Evolutionary conservation across 1,140 invertebrate genomes (phyloP).

Genomic region (Cotesia chilonis): DNA sequence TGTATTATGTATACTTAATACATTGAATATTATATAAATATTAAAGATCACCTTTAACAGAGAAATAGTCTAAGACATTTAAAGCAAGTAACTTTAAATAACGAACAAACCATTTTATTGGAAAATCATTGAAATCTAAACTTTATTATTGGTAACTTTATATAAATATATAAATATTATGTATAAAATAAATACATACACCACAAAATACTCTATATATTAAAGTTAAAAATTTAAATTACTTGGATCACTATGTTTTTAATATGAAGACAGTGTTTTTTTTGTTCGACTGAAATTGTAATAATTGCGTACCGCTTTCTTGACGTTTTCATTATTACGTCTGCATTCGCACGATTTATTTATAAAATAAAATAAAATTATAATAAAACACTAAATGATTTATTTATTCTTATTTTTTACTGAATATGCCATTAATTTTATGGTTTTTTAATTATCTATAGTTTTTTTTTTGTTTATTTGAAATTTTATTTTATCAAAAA

Average conservation of each 20-base stretch:
- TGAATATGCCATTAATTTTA: too few relatives aligned
- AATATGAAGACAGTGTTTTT: constrained; percentile 50
- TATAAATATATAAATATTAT: constrained; percentile 48
- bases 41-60: constrained; percentile 48
- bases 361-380: constrained; percentile 67
- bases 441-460: too few relatives aligned
- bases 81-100: constrained; percentile 40
- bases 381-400: constrained; percentile 40
- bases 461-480: too few relatives aligned
- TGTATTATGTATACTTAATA: constrained; percentile 11
- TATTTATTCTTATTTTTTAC: background rate
- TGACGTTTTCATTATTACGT: constrained; percentile 67
- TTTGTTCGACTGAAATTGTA: constrained; percentile 62
- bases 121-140: constrained; percentile 34
- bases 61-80: constrained; percentile 34
- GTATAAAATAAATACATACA: constrained; percentile 59
- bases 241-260: constrained; percentile 58
- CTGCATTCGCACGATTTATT: constrained; percentile 67
- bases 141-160: constrained; percentile 35
- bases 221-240: constrained; percentile 40
- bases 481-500: too few relatives aligned
- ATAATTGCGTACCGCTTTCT: constrained; percentile 61
- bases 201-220: constrained; percentile 54
- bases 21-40: constrained; percentile 47
- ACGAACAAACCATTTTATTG: constrained; percentile 20